Conservation (phyloP, 2,888 invertebrate species). For the Alitta virens region DNA sequence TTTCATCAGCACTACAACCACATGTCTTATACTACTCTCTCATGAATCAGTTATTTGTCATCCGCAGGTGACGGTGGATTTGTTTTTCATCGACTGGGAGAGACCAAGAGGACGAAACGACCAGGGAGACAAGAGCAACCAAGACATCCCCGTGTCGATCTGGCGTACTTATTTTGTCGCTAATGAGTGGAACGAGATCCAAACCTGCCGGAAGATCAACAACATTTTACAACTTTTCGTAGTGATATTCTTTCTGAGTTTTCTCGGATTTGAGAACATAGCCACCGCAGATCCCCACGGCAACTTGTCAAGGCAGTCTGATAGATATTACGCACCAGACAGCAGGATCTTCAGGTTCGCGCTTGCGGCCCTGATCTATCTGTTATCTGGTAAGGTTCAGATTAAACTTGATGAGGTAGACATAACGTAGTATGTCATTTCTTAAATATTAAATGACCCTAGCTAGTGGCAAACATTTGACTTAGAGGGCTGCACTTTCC, state of each 20-base stretch:
- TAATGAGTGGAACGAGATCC: constrained; percentile 80
- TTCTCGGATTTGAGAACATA: constrained; percentile 65
- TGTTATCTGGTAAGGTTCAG: constrained; percentile 29
- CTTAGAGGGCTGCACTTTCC: too few species aligned
- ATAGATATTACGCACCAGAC: constrained; percentile 15
- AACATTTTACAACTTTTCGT: constrained; percentile 62
- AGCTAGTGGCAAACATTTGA: too few species aligned
- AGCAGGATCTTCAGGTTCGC: constrained; percentile 63
- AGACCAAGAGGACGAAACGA: constrained; percentile 59
- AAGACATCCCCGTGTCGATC: constrained; percentile 61
- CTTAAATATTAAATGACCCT: too few species aligned
- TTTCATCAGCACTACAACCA: too few species aligned
- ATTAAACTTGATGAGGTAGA: too few species aligned
- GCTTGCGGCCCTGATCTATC: constrained; percentile 65
- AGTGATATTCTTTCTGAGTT: constrained; percentile 65
- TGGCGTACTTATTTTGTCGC: constrained; percentile 82
- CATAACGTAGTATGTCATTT: too few species aligned
- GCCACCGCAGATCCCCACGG: constrained; percentile 59
- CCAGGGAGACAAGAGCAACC: constrained; percentile 7
- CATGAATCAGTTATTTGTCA: too few species aligned
- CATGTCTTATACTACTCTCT: too few species aligned
- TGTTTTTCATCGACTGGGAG: constrained; percentile 85
- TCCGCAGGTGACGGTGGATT: constrained; percentile 63
- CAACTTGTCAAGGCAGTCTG: background rate
- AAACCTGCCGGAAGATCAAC: constrained; percentile 65